Base-by-base conservation (phyloP, 2,888 invertebrate genomes). In the Nomada flava region DNA sequence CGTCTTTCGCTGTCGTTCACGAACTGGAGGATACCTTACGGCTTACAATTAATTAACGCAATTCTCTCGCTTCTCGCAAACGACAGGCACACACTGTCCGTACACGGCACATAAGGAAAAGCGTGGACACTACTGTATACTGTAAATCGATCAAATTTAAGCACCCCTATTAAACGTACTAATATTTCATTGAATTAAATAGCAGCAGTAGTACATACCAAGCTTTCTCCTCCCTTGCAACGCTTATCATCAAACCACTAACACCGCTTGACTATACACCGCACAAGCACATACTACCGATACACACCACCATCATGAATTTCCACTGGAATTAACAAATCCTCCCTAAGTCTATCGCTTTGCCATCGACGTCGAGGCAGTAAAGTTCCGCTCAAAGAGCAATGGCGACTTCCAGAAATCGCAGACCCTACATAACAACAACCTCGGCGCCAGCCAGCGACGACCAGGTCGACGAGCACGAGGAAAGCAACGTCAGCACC, bases 391-490 rank as follows among this genome's bases (percentile, higher is more conserved):
- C 70, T 60, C 44, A 68, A 68, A 78, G 20, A 20, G 23, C 50
- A 23, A 18, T 10, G n/a, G 53, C 36, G 59, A 65, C 53, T 91
- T 92, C 2, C 88, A 93, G 93, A 88, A 93, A 91, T 79, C 92
- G 92, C 84, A 90, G 90, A 84, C 92, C 93, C 74, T 93, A 93
- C 86, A 88, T 93, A 79, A 93, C 93, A 86, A 93, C 93, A 85
- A 92, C 93, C 86, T 87, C 91, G 80, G 90, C 89, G 77, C 91
- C 91, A 85, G 88, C 89, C 87, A 87, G 84, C 86, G 89, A 88
- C 83, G 89, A 88, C 87, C 89, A 84, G 80, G 76, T 85, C 86
- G 83, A 85, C 78, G 82, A 85, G 78, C 85, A 84, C 84, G 85
- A 77, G 84, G 86, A 83, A 69, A 84, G 78, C 70, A 85, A 84